Base-by-base conservation (phyloP, 2,797 vertebrate genomes). In the Corythornis leucogaster region DNA sequence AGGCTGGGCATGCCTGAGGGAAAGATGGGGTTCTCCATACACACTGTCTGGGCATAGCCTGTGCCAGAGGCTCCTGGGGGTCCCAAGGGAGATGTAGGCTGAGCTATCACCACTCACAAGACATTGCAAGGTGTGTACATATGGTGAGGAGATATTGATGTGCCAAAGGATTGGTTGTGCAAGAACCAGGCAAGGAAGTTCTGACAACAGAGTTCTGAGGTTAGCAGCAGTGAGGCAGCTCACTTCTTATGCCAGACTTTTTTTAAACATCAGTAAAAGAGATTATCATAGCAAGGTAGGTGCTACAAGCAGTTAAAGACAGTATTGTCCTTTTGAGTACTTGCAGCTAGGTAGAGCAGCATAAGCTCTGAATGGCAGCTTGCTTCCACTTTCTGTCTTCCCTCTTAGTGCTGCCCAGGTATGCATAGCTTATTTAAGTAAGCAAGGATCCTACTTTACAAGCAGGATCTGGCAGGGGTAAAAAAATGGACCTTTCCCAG, bases 381-480 rank as follows among this genome's bases (percentile, higher is more conserved):
- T 50, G 15, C 15, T 5, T 74, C 25, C 18, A n/a, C 5, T 26
- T 71, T 31, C 30, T 80, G 15, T 22, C 25, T 74, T 25, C 33
- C 5, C 28, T 80, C 28, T 46, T 5, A 13, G 15, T 6, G 28
- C 24, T 38, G 12, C 5, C 16, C 4, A 5, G 31, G 18, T 55
- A n/a, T 1, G 3, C 9, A 0, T 0, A 4, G n/a, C n/a, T 75
- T 45, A 45, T 12, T 17, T 30, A 12, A 78, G 22, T 19, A 35
- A 42, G 13, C 3, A 21, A 4, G 35, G 26, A 28, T 21, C 17
- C 28, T 73, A 35, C 50, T 80, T 16, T 15, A 4, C 22, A 59
- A 51, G 26, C 18, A 78, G 22, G 25, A 18, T 51, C 15, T 68
- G 64, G 21, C 51, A 69, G 8, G 4, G 18, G 33, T 73, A 83